These are phyloP conservation scores for Semicossyphus pulcher DNA, from an alignment of 2,113 vertebrate genomes.

Conservation along the genomic window DNA sequence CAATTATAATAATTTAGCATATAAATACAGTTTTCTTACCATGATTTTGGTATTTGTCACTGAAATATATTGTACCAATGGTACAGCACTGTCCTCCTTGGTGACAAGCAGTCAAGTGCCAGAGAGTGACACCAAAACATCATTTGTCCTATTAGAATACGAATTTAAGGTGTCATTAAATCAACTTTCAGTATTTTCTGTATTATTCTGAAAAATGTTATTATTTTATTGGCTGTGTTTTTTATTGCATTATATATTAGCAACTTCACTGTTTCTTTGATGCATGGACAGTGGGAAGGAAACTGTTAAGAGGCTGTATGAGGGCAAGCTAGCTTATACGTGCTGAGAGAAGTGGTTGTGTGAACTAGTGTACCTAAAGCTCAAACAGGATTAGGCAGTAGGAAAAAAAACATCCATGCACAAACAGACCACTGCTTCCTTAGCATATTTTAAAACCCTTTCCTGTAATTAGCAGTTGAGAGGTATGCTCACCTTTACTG, in stretches of 20 bases:
- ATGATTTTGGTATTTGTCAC: neutral
- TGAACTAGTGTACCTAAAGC: constrained; percentile 27
- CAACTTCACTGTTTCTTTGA: neutral
- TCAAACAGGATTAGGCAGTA: constrained; percentile 54
- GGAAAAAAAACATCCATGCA: neutral
- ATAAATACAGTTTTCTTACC: too few species aligned
- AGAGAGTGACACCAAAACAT: too few species aligned
- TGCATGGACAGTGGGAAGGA: constrained; percentile 11
- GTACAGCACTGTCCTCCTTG: too few species aligned
- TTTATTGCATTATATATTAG: neutral
- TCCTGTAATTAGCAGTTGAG: neutral
- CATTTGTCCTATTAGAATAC: too few species aligned
- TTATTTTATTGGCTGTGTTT: neutral
- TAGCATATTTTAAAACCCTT: neutral
- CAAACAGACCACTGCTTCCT: neutral
- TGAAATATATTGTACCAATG: neutral
- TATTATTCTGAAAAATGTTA: neutral
- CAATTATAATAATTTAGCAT: too few species aligned
- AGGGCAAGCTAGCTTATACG: constrained; percentile 52
- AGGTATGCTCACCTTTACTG: neutral
- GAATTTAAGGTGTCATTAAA: too few species aligned
- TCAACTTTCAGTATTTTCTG: neutral
- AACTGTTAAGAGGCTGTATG: constrained; percentile 44
- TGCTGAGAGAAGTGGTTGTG: constrained; percentile 14
- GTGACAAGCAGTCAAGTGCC: too few species aligned